Conservation (phyloP, 1,140 invertebrate genomes). For the Harlomillsia oculata region DNA sequence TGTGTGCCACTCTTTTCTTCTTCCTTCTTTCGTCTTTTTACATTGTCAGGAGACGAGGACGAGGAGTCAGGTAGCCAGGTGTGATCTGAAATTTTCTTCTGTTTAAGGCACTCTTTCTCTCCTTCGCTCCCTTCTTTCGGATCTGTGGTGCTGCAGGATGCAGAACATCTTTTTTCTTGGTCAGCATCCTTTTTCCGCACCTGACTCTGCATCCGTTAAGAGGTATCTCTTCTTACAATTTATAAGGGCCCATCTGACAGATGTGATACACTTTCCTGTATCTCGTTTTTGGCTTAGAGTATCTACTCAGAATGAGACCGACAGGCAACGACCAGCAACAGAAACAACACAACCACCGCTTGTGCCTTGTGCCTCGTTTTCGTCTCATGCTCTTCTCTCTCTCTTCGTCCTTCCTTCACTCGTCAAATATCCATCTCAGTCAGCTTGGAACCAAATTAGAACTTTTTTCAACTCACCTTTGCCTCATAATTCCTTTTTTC, state of each 20-base stretch:
- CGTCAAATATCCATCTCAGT: conserved; percentile 4
- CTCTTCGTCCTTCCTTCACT: conserved; percentile 1
- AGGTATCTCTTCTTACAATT: conserved; percentile 17
- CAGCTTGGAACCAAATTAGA: background rate
- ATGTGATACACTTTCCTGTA: conserved; percentile 15
- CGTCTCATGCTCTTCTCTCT: background rate
- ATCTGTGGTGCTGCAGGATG: conserved; percentile 17
- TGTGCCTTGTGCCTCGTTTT: background rate
- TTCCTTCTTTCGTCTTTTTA: no score
- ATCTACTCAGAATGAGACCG: conserved; percentile 7
- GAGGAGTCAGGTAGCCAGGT: conserved; percentile 17
- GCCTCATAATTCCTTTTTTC: no score
- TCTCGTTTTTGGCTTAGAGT: background rate
- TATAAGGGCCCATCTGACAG: conserved; percentile 16
- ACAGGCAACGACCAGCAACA: background rate
- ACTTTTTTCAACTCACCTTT: no score
- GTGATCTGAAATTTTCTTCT: conserved; percentile 22
- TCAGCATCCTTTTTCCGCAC: conserved; percentile 30
- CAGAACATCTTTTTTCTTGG: conserved; percentile 24
- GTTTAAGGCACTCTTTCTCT: no score
- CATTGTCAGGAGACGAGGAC: conserved; percentile 12
- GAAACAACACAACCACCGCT: conserved; percentile 3
- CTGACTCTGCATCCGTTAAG: conserved; percentile 28
- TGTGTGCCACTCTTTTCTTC: no score
- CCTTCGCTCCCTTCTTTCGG: conserved; percentile 13